Evolutionary conservation across 2,888 invertebrate species (phyloP), one percentile per base, ranked within the genome.

Genomic region (Sympetrum striolatum): DNA sequence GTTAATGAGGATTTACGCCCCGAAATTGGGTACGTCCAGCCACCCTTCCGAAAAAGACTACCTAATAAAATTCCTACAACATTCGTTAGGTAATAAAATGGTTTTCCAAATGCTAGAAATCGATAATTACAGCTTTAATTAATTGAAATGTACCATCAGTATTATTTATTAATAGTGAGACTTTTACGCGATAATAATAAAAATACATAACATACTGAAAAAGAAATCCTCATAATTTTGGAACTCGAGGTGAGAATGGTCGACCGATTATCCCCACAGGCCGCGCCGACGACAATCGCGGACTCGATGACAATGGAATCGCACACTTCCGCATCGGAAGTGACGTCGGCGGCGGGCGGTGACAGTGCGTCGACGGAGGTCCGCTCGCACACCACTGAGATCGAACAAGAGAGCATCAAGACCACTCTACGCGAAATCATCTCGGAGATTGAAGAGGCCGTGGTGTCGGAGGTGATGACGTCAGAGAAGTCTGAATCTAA

Each of bases 351-450:
- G 15, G 15, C 53, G 18, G 53, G 25, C 90, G 60, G 73, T 31
- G 90, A 90, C 37, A 53, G 73, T 25, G 53, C 86, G 6, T 37
- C 90, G 22, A 14, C 81, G 48, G 91, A 86, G 44, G 80, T 81
- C 15, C 79, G 79, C 80, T 80, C 39, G 79, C 73, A 64, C 81
- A 90, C 91, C 44, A 90, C 91, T 39, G 93, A 95, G 93, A 95
- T 95, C 91, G 94, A 94, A 92, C 95, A 95, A 92, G 95, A 95
- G 91, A 94, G 94, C 92, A 94, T 95, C 91, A 95, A 95, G 92
- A 95, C 95, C 92, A 94, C 95, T 25, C 93, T 96, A 90, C 95
- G 95, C 92, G 95, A 95, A 92, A 96, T 96, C 90, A 95, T 96
- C 92, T 95, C 95, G 53, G 95, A 95, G 93, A 94, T 96, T 92